These are phyloP conservation scores for Phylloscopus collybita DNA, from an alignment of 2,797 vertebrate species.

Conservation along the genomic window DNA sequence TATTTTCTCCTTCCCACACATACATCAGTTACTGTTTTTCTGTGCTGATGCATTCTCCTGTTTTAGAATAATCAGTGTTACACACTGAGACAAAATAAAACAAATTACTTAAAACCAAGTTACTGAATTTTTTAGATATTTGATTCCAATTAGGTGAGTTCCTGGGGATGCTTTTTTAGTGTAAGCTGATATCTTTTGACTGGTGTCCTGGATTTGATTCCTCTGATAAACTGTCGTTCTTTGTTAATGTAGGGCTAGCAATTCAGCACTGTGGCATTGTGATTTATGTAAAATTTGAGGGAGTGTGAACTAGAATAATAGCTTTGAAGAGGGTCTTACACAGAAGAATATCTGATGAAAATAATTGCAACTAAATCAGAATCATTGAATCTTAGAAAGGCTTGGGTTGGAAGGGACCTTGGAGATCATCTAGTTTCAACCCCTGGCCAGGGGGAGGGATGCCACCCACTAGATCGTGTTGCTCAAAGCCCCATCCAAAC, in stretches of 20 bases:
- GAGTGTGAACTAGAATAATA: background rate
- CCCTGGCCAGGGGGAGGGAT: rapidly evolving
- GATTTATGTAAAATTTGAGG: background rate
- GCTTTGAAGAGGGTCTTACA: background rate
- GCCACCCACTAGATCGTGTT: background rate
- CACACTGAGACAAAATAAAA: background rate
- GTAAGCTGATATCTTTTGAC: background rate
- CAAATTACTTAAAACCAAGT: background rate
- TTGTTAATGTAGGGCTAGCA: background rate
- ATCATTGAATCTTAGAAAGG: background rate
- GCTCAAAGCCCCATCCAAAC: background rate
- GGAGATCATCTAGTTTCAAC: background rate
- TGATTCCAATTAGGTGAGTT: background rate
- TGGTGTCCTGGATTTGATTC: background rate
- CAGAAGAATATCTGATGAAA: background rate
- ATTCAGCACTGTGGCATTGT: background rate
- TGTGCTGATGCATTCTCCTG: background rate
- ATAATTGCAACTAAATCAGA: background rate
- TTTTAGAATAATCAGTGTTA: background rate
- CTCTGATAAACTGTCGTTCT: background rate
- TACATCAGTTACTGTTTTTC: background rate
- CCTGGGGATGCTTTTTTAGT: background rate
- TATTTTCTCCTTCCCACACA: background rate
- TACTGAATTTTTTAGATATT: background rate
- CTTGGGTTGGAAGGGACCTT: background rate